Percentiles rank a stretch among this genome's conserved stretches.
phyloP scores from a whole-genome alignment of 2,113 vertebrate genomes.

The Nettapus auritus region DNA sequence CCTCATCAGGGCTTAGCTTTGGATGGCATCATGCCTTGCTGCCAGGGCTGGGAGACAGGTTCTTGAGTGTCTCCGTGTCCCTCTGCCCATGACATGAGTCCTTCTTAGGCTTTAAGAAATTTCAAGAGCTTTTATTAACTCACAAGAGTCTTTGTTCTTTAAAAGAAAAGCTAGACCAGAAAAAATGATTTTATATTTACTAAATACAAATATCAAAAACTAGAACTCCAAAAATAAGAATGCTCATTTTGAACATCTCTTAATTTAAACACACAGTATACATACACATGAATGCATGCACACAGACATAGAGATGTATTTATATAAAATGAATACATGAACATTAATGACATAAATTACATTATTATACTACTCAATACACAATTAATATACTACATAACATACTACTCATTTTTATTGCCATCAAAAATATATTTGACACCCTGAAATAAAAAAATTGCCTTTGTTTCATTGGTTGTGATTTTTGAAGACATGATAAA shows the following conservation, averaged over 20 bases:
- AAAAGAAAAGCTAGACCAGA: background rate
- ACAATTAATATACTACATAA: background rate
- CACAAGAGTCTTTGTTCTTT: background rate
- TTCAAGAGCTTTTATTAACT: background rate
- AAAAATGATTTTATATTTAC: background rate
- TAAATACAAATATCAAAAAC: background rate
- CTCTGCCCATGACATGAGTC: background rate
- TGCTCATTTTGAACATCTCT: background rate
- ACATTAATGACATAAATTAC: background rate
- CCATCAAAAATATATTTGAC: background rate
- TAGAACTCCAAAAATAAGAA: background rate
- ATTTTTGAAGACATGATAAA: background rate
- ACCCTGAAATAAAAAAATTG: background rate
- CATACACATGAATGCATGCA: rapidly evolving
- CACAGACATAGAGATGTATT: rapidly evolving
- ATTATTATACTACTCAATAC: no score
- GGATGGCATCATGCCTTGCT: background rate
- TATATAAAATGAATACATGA: background rate
- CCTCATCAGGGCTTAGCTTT: background rate
- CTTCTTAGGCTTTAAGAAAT: background rate
- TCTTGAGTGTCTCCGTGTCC: background rate
- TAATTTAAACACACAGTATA: background rate
- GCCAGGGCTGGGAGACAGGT: background rate
- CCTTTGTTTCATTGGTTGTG: background rate
- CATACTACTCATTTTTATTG: background rate